phyloP scores from a whole-genome alignment of 1,140 invertebrate genomes.

The Diuraphis noxia region DNA sequence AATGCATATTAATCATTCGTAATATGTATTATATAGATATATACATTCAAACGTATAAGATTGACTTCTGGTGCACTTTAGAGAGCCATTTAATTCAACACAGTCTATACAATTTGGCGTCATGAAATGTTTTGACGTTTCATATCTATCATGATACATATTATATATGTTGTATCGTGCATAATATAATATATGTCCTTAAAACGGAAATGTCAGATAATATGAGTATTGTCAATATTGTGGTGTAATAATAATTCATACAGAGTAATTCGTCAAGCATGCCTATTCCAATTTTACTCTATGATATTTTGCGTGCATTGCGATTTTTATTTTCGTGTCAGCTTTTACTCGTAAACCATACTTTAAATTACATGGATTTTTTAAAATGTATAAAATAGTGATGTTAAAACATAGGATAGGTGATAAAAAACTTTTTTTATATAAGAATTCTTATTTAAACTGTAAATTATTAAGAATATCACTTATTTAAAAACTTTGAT shows the following conservation, averaged over 20 bases:
- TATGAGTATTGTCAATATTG: too few species aligned
- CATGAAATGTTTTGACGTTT: not conserved
- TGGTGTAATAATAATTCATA: not conserved
- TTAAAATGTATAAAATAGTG: too few species aligned
- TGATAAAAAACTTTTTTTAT: too few species aligned
- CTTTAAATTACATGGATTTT: not conserved
- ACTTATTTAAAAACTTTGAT: not conserved
- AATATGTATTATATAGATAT: not conserved
- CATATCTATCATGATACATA: not conserved
- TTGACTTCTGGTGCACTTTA: not conserved
- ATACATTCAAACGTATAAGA: not conserved
- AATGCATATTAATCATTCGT: not conserved
- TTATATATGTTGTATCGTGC: not conserved
- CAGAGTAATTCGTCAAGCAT: not conserved
- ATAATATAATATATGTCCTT: not conserved
- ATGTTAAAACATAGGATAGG: too few species aligned
- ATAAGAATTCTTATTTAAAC: not conserved
- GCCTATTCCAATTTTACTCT: not conserved
- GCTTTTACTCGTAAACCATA: not conserved
- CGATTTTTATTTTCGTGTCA: not conserved
- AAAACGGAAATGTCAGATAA: not conserved
- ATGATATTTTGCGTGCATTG: not conserved
- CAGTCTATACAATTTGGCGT: not conserved
- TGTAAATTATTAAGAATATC: not conserved
- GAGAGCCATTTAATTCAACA: not conserved